Percentiles rank a stretch among this genome's conserved stretches.
Conservation (phyloP, 92 coral and sea anemone species). For the Actinostola sp. region DNA sequence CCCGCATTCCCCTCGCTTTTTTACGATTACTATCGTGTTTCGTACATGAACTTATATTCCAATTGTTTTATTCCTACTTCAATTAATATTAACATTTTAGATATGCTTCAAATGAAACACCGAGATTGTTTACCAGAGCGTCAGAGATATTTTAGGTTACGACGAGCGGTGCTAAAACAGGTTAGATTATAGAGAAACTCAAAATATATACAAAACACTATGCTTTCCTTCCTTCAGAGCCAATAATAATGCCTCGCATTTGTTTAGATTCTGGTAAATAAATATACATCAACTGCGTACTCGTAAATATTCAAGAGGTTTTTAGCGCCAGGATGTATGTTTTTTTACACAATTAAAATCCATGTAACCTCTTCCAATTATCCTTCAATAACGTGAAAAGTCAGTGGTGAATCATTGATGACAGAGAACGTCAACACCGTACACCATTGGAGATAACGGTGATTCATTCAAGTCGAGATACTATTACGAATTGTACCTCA, state of each 20-base stretch:
- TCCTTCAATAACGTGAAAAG: conserved; percentile 1
- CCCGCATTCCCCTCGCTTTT: no score
- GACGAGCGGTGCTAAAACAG: no score
- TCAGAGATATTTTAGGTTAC: no score
- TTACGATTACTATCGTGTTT: no score
- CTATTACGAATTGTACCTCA: neutral
- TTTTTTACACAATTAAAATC: neutral
- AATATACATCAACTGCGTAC: neutral
- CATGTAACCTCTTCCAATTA: neutral
- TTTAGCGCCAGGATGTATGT: conserved; percentile 3
- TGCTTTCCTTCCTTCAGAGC: neutral
- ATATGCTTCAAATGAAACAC: no score
- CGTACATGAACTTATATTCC: no score
- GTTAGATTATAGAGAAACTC: no score
- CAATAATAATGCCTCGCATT: neutral
- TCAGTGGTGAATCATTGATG: conserved; percentile 7
- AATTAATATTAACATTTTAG: no score
- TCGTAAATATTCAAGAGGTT: neutral
- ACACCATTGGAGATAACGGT: neutral
- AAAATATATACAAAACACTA: no score
- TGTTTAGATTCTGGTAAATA: neutral
- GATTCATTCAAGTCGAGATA: neutral
- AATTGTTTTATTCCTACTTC: no score
- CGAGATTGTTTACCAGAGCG: no score
- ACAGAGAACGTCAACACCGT: neutral